These are phyloP conservation scores for Cyphomyrus discorhynchus DNA, from an alignment of 2,113 vertebrate species.

Conservation along the genomic window DNA sequence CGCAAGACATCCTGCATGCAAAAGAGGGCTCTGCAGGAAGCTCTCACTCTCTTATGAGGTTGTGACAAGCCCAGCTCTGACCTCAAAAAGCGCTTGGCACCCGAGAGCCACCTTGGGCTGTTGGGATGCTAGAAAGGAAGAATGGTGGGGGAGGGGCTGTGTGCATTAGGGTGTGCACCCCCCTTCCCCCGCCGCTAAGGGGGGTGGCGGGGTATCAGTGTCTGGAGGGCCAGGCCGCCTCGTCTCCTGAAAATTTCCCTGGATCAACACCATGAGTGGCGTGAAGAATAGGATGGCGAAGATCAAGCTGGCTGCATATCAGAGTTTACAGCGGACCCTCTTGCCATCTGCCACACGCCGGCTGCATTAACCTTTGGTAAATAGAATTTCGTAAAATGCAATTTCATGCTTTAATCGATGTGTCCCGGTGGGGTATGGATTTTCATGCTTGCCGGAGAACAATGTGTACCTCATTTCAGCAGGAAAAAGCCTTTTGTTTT, in stretches of 20 bases:
- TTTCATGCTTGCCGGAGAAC: not conserved
- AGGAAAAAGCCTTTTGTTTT: not conserved
- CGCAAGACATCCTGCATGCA: constrained; percentile 51
- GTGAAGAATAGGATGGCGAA: not conserved
- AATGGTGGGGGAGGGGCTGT: not conserved
- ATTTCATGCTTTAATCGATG: constrained; percentile 19
- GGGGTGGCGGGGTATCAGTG: not conserved
- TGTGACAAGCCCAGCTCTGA: constrained; percentile 45
- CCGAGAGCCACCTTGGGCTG: constrained; percentile 51
- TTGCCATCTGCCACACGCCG: not conserved
- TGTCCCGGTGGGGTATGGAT: not conserved
- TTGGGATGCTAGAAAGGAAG: not conserved
- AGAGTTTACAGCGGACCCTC: not conserved
- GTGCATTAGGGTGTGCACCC: not conserved
- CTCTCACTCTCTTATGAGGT: constrained; percentile 54
- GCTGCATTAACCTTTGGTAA: constrained; percentile 14
- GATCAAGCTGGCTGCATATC: not conserved
- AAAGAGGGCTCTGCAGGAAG: constrained; percentile 54
- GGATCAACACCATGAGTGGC: not conserved
- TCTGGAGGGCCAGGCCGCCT: not conserved
- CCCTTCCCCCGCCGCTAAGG: not conserved
- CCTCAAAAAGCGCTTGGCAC: constrained; percentile 38
- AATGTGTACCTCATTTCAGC: not conserved
- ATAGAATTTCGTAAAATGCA: constrained; percentile 15
- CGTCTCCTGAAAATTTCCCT: not conserved